Percentiles rank a stretch among this genome's conserved stretches.
Conservation (phyloP, 2,113 vertebrate genomes). For the Nothocercus julius region DNA sequence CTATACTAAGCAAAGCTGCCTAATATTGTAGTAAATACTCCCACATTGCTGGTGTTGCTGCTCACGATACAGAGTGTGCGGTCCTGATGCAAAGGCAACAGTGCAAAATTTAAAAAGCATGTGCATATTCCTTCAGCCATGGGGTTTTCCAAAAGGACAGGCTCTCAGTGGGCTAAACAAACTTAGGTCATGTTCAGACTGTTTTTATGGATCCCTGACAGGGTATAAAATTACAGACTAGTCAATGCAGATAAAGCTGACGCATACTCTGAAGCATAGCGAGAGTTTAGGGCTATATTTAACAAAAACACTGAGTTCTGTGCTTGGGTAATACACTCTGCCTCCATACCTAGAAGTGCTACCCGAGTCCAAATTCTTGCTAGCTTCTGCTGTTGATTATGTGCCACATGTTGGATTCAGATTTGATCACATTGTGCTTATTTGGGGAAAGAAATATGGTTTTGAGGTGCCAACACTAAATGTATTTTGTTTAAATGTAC, state of each 20-base stretch:
- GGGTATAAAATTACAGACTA: conserved; percentile 51
- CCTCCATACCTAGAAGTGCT: neutral
- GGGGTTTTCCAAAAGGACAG: neutral
- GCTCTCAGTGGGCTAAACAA: neutral
- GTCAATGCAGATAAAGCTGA: conserved; percentile 53
- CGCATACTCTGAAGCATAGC: neutral
- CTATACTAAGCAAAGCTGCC: neutral
- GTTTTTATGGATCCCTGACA: neutral
- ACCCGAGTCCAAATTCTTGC: neutral
- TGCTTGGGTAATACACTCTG: neutral
- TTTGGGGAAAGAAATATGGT: neutral
- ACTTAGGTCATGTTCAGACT: neutral
- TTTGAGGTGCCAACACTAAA: neutral
- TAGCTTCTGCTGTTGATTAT: neutral
- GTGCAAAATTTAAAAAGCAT: neutral
- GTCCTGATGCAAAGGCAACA: neutral
- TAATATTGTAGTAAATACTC: neutral
- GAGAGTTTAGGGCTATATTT: conserved; percentile 58
- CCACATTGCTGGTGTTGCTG: neutral
- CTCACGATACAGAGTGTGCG: neutral
- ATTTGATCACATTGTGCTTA: neutral
- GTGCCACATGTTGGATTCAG: neutral
- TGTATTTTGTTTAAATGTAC: neutral
- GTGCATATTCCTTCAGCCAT: neutral
- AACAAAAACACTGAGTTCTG: conserved; percentile 52